Base-by-base conservation (phyloP, 2,888 invertebrate species). In the Stenodera caucasica region DNA sequence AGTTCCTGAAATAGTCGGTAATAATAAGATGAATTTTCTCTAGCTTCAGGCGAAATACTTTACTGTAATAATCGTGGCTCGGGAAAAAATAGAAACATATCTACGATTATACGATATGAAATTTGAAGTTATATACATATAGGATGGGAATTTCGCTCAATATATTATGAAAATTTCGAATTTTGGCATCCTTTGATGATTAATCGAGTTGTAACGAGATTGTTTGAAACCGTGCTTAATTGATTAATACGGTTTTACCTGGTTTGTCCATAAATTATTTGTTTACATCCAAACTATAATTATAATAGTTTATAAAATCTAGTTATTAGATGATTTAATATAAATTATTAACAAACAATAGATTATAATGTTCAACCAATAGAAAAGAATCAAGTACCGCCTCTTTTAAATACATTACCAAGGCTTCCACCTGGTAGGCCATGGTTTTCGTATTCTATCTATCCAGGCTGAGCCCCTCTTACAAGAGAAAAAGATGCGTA, bases 271-370 rank as follows among this genome's bases (percentile, higher is more conserved):
- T 64, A 56, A 58, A 49, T 63, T 60, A 49, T 64, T 61, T 61
- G 53, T 63, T 67, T 60, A 65, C 59, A 59, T 61, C 58, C 58
- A 60, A 55, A 59, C 66, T 67, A 53, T 60, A 65, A 68, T 68
- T 67, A 64, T 62, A 61, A 63, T 65, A 58, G 52, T 49, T 50
- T 53, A 60, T 54, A 63, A 61, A 59, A 58, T 59, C 60, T 65
- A 64, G 67, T 72, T 69, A 69, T 70, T 66, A 65, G 60, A 67
- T 64, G 65, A 66, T 66, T 71, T 70, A 70, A 68, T 70, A 70
- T 71, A 69, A 71, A 70, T 72, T 68, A 70, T 66, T 52, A 59
- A 18, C 67, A 71, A 72, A 72, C 72, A 71, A 71, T 74, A 67
- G 66, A 67, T 72, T 68, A 69, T 66, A 70, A 70, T 69, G 67